Evolutionary conservation across 2,888 invertebrate species (phyloP).

Genomic region (Phorcus lineatus): DNA sequence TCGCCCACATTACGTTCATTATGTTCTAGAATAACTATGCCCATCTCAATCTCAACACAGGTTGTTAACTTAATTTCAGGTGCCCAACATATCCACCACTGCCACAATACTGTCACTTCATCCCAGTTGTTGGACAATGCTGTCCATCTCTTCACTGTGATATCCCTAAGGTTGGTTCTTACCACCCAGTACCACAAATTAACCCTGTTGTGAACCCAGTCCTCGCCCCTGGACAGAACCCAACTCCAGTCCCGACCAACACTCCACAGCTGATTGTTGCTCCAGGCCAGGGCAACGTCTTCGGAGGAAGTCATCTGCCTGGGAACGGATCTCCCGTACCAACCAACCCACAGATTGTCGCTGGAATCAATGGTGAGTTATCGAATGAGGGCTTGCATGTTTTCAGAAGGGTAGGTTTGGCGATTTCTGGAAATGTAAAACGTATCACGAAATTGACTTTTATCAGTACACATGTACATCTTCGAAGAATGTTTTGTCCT

Average conservation of each 20-base stretch:
- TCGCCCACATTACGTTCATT: too few relatives aligned
- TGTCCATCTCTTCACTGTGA: conserved; percentile 57
- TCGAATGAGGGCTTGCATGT: too few relatives aligned
- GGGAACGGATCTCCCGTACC: conserved; percentile 31
- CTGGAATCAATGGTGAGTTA: conserved; percentile 28
- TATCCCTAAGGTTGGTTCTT: conserved; percentile 56
- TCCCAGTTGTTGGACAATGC: conserved; percentile 56
- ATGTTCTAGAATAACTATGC: too few relatives aligned
- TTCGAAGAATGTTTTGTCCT: too few relatives aligned
- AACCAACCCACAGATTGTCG: conserved; percentile 27
- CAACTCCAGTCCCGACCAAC: conserved; percentile 37
- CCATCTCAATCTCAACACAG: too few relatives aligned
- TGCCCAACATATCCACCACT: conserved; percentile 57
- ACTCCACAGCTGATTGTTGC: conserved; percentile 41
- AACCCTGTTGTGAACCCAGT: conserved; percentile 49
- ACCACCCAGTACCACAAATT: conserved; percentile 57
- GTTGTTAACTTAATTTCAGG: conserved; percentile 44
- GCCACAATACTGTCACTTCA: conserved; percentile 52
- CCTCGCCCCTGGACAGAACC: conserved; percentile 35
- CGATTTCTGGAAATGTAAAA: too few relatives aligned
- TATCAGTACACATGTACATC: too few relatives aligned
- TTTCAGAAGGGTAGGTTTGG: too few relatives aligned
- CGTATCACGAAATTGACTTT: too few relatives aligned
- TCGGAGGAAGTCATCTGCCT: conserved; percentile 20
- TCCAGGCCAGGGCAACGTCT: conserved; percentile 12